Evolutionary conservation across 1,140 invertebrate species (phyloP).

Genomic region (Sminthurides bifidus): DNA sequence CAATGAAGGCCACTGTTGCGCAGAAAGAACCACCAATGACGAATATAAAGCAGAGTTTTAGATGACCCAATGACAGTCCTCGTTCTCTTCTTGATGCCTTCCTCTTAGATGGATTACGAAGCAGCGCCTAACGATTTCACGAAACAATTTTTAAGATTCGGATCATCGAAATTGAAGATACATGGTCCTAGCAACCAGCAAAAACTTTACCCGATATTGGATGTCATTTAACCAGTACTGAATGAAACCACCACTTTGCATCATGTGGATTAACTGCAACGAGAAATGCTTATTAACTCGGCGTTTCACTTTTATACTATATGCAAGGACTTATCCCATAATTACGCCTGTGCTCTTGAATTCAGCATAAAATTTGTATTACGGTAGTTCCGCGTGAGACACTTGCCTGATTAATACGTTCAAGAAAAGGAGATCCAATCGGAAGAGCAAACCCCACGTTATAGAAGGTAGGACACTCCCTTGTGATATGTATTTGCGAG

Average conservation of each 20-base stretch:
- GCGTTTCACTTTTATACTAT: background rate
- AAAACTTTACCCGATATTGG: slow-evolving; percentile 1
- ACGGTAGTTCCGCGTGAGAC: background rate
- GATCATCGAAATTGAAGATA: no score
- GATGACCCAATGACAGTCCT: slow-evolving; percentile 11
- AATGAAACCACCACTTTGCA: slow-evolving; percentile 29
- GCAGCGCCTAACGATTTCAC: slow-evolving; percentile 6
- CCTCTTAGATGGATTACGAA: slow-evolving; percentile 18
- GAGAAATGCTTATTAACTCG: background rate
- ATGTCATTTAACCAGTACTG: slow-evolving; percentile 28
- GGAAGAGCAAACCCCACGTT: slow-evolving; percentile 29
- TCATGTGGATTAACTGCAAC: slow-evolving; percentile 17
- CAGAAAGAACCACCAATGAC: slow-evolving; percentile 14
- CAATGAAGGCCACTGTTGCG: slow-evolving; percentile 8
- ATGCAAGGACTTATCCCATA: background rate
- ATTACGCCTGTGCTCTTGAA: background rate
- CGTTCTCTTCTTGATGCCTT: background rate
- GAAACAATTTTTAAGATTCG: background rate
- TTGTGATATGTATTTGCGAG: slow-evolving; percentile 22
- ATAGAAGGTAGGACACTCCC: slow-evolving; percentile 28
- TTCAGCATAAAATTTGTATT: background rate
- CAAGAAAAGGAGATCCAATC: slow-evolving; percentile 26
- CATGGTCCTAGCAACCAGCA: background rate
- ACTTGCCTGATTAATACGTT: slow-evolving; percentile 24
- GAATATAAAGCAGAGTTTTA: slow-evolving; percentile 24